phyloP scores from a whole-genome alignment of 2,113 vertebrate genomes.

The Columba livia region DNA sequence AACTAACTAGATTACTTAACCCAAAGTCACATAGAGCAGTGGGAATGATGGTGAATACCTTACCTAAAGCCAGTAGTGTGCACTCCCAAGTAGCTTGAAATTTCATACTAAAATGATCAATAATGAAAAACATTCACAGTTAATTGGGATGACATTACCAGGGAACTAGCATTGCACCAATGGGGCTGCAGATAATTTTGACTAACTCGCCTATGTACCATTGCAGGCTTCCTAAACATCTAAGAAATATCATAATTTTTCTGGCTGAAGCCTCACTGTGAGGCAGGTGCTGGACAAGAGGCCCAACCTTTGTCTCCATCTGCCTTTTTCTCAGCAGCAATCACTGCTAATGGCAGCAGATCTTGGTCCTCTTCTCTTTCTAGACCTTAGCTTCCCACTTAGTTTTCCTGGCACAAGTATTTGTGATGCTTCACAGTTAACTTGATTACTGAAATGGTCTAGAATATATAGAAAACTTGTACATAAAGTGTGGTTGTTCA shows the following conservation, averaged over 20 bases:
- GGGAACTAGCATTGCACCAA: not conserved
- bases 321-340: not conserved
- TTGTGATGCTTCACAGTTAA: not conserved
- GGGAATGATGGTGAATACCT: not conserved
- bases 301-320: not conserved
- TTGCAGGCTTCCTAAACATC: not conserved
- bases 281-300: not conserved
- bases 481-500: not conserved
- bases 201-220: not conserved
- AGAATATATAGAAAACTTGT: not conserved
- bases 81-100: accelerated
- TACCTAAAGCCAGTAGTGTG: not conserved
- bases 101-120: not conserved
- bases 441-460: not conserved
- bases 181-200: not conserved
- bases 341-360: not conserved
- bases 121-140: accelerated
- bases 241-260: not conserved
- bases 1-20: not conserved
- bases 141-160: not conserved
- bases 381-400: not conserved
- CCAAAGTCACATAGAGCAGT: not conserved
- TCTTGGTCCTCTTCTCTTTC: not conserved
- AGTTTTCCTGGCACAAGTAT: not conserved
- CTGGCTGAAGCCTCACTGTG: not conserved